Base-by-base conservation (phyloP, 30 jellyfish, hydroid and myxozoan species). In the Turritopsis dohrnii region DNA sequence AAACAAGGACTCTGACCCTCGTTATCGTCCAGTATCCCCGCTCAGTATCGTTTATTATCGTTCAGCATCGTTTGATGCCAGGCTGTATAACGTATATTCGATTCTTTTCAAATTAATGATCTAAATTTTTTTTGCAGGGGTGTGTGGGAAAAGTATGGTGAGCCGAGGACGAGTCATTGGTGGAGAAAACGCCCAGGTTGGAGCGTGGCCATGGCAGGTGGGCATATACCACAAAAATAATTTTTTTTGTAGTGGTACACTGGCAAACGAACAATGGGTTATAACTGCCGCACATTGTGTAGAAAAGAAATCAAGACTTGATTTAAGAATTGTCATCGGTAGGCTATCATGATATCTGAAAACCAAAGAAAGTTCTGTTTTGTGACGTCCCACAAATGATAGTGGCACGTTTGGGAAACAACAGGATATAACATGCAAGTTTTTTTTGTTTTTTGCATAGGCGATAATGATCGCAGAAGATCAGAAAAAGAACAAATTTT, bases 391-490 rank as follows among this genome's bases (percentile, higher is more conserved):
- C n/a, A n/a, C n/a, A n/a, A n/a, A n/a, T n/a, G n/a, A n/a, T n/a
- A n/a, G n/a, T n/a, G n/a, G n/a, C n/a, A n/a, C n/a, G n/a, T n/a
- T n/a, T n/a, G n/a, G n/a, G n/a, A n/a, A n/a, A n/a, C n/a, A n/a
- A n/a, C n/a, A n/a, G n/a, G n/a, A n/a, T n/a, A n/a, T n/a, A n/a
- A n/a, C n/a, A n/a, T n/a, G n/a, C n/a, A n/a, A n/a, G n/a, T n/a
- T 54, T 54, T 54, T 72, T 72, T 72, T 72, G 29, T 72, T 16
- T 16, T 17, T 16, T 72, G 24, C 13, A 8, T 21, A 74, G 65
- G 65, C 8, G 83, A 23, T 72, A 74, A 26, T 31, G 53, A 74
- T 74, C 20, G 30, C 27, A 24, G 76, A 66, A 66, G 76, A 66
- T n/a, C 28, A 21, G 76, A 17, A 66, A 26, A 26, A 3, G 83